Percentiles rank a stretch among this genome's conserved stretches.
Evolutionary conservation across 2,888 invertebrate genomes (phyloP).

Genomic region (Metellina segmentata): DNA sequence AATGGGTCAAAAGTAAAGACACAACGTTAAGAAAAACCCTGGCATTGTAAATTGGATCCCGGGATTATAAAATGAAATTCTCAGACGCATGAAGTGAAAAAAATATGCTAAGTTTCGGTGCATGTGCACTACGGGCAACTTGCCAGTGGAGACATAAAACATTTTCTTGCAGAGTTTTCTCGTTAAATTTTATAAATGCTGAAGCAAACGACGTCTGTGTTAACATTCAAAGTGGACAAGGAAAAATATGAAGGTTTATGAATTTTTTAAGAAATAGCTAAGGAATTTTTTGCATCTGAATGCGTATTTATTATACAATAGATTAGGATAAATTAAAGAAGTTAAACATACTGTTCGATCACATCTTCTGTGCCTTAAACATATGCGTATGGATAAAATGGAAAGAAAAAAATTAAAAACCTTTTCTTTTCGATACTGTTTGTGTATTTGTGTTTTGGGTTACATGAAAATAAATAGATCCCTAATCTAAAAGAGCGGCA

Average conservation of each 20-base stretch:
- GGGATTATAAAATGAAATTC: not conserved
- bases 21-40: not conserved
- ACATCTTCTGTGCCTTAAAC: not conserved
- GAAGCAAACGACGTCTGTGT: constrained; percentile 6
- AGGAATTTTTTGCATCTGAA: not conserved
- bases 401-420: not conserved
- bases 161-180: constrained; percentile 40
- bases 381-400: not conserved
- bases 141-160: constrained; percentile 43
- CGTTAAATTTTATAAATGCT: constrained; percentile 51
- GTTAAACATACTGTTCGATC: not conserved
- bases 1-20: not conserved
- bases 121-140: constrained; percentile 8
- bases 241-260: not conserved
- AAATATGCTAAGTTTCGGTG: not conserved
- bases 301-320: not conserved
- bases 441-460: not conserved
- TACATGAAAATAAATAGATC: too few species aligned
- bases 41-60: not conserved
- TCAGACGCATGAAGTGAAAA: not conserved
- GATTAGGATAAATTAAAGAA: not conserved
- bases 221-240: not conserved
- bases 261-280: not conserved
- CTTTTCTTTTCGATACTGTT: not conserved
- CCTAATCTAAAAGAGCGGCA: too few species aligned